Conservation (phyloP, 1,140 invertebrate species). For the Hyposmocoma kahamanoa region DNA sequence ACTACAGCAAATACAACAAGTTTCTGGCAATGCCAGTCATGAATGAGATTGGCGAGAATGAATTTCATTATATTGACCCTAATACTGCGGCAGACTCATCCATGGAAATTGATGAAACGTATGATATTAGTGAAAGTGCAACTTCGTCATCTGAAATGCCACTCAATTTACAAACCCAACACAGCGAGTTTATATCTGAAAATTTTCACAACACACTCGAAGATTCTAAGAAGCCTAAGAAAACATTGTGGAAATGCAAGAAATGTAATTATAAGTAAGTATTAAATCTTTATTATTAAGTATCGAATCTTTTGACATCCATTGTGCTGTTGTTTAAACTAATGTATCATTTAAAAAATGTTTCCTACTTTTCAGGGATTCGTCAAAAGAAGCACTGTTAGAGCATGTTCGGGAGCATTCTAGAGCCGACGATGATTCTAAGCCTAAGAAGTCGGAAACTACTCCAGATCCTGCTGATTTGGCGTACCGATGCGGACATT, state of each 20-base stretch:
- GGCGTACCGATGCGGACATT: slow-evolving; percentile 83
- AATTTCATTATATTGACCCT: slow-evolving; percentile 57
- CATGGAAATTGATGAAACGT: slow-evolving; percentile 46
- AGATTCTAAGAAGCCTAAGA: slow-evolving; percentile 61
- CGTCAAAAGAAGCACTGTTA: slow-evolving; percentile 64
- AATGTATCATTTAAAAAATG: too few species aligned
- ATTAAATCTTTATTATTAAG: background rate
- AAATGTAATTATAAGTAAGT: slow-evolving; percentile 87
- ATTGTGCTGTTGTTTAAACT: too few species aligned
- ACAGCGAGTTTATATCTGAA: slow-evolving; percentile 36
- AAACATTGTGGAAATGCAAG: slow-evolving; percentile 83
- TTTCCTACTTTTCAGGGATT: slow-evolving; percentile 44
- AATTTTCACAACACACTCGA: slow-evolving; percentile 20
- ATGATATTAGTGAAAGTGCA: slow-evolving; percentile 33
- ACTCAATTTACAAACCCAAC: slow-evolving; percentile 59
- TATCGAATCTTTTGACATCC: too few species aligned
- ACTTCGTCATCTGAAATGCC: slow-evolving; percentile 46
- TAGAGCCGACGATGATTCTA: slow-evolving; percentile 26
- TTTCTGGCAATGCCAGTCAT: slow-evolving; percentile 84
- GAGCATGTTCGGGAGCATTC: slow-evolving; percentile 67
- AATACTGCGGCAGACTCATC: slow-evolving; percentile 39
- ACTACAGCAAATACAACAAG: slow-evolving; percentile 94
- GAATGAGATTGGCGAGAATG: slow-evolving; percentile 68
- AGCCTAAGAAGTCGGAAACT: slow-evolving; percentile 44
- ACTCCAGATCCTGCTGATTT: slow-evolving; percentile 55